These are phyloP conservation scores for Yponomeuta cagnagella DNA, from an alignment of 2,888 invertebrate genomes.

Conservation along the genomic window DNA sequence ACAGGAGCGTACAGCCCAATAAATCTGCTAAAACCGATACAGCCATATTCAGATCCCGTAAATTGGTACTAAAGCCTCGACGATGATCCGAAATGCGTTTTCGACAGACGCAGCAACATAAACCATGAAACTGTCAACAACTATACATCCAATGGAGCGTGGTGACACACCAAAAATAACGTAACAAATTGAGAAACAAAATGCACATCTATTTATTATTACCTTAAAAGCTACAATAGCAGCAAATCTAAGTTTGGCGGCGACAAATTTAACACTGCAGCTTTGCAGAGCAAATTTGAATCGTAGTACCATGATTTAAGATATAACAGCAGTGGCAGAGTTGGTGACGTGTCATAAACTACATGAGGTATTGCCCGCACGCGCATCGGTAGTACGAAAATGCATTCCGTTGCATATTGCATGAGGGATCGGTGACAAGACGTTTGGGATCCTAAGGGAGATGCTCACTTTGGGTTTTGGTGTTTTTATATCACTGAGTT, in stretches of 20 bases:
- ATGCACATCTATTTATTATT: neutral
- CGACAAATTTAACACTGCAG: neutral
- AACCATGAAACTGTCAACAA: neutral
- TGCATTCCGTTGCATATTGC: conserved; percentile 57
- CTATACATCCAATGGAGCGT: neutral
- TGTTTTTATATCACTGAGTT: neutral
- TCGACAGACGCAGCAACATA: neutral
- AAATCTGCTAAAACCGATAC: neutral
- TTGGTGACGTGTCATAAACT: neutral
- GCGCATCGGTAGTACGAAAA: conserved; percentile 18
- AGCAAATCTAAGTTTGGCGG: neutral
- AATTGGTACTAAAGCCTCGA: neutral
- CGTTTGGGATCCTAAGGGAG: conserved; percentile 26
- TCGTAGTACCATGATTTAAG: neutral
- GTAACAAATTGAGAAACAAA: neutral
- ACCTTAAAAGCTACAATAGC: neutral
- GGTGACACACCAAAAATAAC: neutral
- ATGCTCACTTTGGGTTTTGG: neutral
- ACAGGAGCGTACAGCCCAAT: neutral
- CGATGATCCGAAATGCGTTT: neutral
- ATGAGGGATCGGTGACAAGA: conserved; percentile 45
- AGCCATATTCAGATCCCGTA: neutral
- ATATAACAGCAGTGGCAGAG: neutral
- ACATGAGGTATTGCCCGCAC: conserved; percentile 6
- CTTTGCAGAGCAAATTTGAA: neutral